Evolutionary conservation across 2,888 invertebrate genomes (phyloP).

Genomic region (Aplocera efformata): DNA sequence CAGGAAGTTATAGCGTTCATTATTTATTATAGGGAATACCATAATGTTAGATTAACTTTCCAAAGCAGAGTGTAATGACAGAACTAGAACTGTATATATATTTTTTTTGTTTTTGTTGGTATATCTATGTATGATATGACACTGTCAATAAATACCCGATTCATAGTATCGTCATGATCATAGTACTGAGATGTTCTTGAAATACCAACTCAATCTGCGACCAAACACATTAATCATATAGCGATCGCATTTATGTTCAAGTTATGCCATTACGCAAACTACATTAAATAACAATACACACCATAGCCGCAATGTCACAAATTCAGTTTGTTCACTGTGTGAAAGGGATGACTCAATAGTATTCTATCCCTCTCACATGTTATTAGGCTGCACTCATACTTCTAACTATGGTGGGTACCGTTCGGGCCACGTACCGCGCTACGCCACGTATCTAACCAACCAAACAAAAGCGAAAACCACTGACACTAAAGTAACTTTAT

Average conservation of each 20-base stretch:
- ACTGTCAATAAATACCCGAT: too few relatives aligned
- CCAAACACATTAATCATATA: too few relatives aligned
- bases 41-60: slow-evolving; percentile 16
- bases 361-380: neutral
- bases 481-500: slow-evolving; percentile 3
- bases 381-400: neutral
- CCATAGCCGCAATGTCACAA: slow-evolving; percentile 4
- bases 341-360: neutral
- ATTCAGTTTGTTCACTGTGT: slow-evolving; percentile 3
- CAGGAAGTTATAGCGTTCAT: slow-evolving; percentile 34
- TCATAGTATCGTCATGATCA: too few relatives aligned
- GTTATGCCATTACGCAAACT: slow-evolving; percentile 12
- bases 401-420: slow-evolving; percentile 7
- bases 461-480: slow-evolving; percentile 13
- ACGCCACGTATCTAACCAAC: slow-evolving; percentile 4
- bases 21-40: slow-evolving; percentile 26
- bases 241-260: neutral
- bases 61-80: slow-evolving; percentile 17
- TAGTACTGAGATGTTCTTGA: too few relatives aligned
- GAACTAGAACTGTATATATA: slow-evolving; percentile 2
- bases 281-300: slow-evolving; percentile 11
- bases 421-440: slow-evolving; percentile 13
- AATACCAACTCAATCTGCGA: too few relatives aligned
- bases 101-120: too few relatives aligned
- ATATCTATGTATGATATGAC: too few relatives aligned